phyloP scores from a whole-genome alignment of 2,797 vertebrate genomes.

The Serranus cabrilla region DNA sequence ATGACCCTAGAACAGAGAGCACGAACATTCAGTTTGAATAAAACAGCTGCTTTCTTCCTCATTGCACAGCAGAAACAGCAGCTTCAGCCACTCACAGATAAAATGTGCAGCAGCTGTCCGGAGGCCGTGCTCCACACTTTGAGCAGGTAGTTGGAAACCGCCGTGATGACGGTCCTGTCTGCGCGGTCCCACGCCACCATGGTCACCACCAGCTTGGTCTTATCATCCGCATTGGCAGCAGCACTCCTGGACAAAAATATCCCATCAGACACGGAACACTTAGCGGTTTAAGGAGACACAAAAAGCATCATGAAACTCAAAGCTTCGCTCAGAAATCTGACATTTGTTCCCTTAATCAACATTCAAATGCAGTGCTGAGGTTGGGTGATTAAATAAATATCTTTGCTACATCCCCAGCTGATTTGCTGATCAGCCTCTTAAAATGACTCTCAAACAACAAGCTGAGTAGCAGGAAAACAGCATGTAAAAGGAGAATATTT shows the following conservation, averaged over 20 bases:
- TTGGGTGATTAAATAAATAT: too few relatives aligned
- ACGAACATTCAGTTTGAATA: neutral
- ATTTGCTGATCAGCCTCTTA: too few relatives aligned
- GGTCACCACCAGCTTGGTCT: conserved; percentile 96
- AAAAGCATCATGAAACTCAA: neutral
- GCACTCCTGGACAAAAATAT: conserved; percentile 81
- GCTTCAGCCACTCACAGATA: conserved; percentile 88
- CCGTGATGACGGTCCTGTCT: conserved; percentile 93
- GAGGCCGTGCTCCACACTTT: conserved; percentile 95
- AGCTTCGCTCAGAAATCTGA: too few relatives aligned
- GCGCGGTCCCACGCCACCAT: conserved; percentile 99
- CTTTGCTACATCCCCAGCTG: too few relatives aligned
- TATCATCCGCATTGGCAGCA: conserved; percentile 90
- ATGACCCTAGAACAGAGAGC: conserved; percentile 88
- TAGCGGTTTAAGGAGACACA: neutral
- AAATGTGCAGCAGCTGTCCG: conserved; percentile 94
- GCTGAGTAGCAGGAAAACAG: too few relatives aligned
- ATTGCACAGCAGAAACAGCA: neutral
- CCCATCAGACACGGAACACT: neutral
- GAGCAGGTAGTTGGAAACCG: conserved; percentile 96
- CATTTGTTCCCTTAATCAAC: too few relatives aligned
- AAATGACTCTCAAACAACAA: too few relatives aligned
- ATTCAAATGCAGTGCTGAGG: too few relatives aligned
- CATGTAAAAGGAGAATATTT: too few relatives aligned
- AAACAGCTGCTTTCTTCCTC: too few relatives aligned